These are phyloP conservation scores for Mercenaria mercenaria DNA, from an alignment of 1,140 invertebrate genomes.

Conservation along the genomic window DNA sequence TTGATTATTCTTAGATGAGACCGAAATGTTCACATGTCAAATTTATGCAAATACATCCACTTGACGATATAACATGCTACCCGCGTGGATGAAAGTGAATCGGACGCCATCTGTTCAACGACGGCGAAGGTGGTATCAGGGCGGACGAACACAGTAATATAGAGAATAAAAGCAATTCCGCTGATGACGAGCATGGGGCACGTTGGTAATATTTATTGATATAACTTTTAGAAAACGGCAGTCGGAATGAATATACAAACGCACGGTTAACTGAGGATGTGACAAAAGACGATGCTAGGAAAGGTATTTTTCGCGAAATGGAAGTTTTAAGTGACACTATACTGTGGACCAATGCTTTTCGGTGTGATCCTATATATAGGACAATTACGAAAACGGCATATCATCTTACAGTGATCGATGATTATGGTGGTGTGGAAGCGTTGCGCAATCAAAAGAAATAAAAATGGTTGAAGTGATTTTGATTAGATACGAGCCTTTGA, in stretches of 20 bases:
- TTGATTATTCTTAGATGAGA: background rate
- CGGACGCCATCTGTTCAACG: no score
- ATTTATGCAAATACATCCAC: background rate
- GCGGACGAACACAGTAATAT: no score
- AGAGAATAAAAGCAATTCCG: no score
- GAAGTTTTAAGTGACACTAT: background rate
- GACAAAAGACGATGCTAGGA: background rate
- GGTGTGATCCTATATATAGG: background rate
- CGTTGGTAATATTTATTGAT: no score
- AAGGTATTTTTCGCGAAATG: no score
- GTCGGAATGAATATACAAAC: no score
- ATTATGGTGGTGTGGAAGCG: background rate
- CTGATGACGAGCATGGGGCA: background rate
- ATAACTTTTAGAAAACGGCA: no score
- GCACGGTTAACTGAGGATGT: background rate
- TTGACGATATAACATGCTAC: slow-evolving; percentile 15
- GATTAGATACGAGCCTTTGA: background rate
- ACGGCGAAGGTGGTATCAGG: no score
- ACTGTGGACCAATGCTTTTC: background rate
- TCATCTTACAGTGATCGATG: background rate
- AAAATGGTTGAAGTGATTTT: background rate
- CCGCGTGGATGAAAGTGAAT: background rate
- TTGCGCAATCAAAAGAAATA: background rate
- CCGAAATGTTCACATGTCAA: background rate
- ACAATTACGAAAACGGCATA: background rate